Evolutionary conservation across 2,888 invertebrate genomes (phyloP), one percentile per base, ranked within the genome.

Genomic region (Drosophila neotestacea): DNA sequence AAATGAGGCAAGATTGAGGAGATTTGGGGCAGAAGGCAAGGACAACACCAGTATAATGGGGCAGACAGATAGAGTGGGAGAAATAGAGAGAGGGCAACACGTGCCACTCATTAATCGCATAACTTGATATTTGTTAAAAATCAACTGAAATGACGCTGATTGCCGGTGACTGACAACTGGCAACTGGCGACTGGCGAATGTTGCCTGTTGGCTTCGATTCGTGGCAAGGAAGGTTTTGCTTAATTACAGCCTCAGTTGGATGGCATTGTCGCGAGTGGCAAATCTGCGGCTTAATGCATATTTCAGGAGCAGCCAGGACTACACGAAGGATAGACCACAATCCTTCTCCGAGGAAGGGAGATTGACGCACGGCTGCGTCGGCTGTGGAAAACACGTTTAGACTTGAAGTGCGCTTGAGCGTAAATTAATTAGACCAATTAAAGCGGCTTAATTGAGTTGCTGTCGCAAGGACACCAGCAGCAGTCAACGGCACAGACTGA

Each of bases 361-460:
- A 38, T 46, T 46, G 56, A 50, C 66, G 71, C 75, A 71, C 72
- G 79, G 68, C 52, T 58, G 74, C 63, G 47, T 67, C 47, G 59
- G 74, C 71, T 70, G 70, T 68, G 83, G 68, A 75, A 83, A 84
- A 83, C 84, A 86, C 89, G 89, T 86, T 89, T 85, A 90, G 81
- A 78, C 80, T 75, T 85, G 67, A 85, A 85, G 89, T 88, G 89
- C 83, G 87, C 81, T 89, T 89, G 84, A 89, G 91, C 88, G 91
- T 88, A 90, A 91, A 91, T 92, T 92, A 92, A 92, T 92, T 92
- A 92, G 90, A 84, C 89, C 91, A 92, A 92, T 92, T 92, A 92
- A 89, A 90, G 89, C 89, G 81, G 80, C 89, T 91, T 92, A 92
- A 92, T 92, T 91, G 90, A 91, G 92, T 90, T 92, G 91, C 81